These are phyloP conservation scores for Torymus texanus DNA, from an alignment of 2,888 invertebrate genomes.

Conservation along the genomic window DNA sequence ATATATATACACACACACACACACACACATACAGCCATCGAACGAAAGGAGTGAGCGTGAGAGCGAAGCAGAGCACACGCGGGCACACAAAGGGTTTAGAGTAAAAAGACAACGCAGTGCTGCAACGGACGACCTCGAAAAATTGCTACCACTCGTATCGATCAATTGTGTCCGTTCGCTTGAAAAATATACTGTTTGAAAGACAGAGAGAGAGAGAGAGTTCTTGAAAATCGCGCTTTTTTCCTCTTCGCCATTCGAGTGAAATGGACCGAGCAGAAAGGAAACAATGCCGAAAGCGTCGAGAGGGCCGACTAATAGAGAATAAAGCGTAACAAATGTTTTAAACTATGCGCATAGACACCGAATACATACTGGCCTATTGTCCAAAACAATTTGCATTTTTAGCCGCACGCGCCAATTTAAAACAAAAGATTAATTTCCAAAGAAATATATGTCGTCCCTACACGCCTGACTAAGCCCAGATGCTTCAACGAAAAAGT, in stretches of 20 bases:
- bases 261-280: conserved; percentile 33
- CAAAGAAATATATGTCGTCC: too few relatives aligned
- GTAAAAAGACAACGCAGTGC: conserved; percentile 6
- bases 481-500: too few relatives aligned
- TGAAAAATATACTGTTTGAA: conserved; percentile 9
- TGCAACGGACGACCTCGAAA: conserved; percentile 25
- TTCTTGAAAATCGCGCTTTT: conserved; percentile 16
- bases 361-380: too few relatives aligned
- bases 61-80: not conserved
- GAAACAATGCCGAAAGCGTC: conserved; percentile 20
- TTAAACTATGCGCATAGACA: not conserved
- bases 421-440: too few relatives aligned
- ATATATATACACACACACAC: too few relatives aligned
- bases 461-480: too few relatives aligned
- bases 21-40: too few relatives aligned
- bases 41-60: not conserved
- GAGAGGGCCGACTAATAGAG: not conserved
- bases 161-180: conserved; percentile 29
- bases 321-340: conserved; percentile 8
- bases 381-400: too few relatives aligned
- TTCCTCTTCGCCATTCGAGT: conserved; percentile 16
- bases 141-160: conserved; percentile 28
- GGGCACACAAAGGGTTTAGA: conserved; percentile 6
- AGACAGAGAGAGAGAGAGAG: not conserved
- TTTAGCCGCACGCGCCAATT: too few relatives aligned